Conservation (phyloP, 2,888 invertebrate genomes). For the Uropetala carovei region DNA sequence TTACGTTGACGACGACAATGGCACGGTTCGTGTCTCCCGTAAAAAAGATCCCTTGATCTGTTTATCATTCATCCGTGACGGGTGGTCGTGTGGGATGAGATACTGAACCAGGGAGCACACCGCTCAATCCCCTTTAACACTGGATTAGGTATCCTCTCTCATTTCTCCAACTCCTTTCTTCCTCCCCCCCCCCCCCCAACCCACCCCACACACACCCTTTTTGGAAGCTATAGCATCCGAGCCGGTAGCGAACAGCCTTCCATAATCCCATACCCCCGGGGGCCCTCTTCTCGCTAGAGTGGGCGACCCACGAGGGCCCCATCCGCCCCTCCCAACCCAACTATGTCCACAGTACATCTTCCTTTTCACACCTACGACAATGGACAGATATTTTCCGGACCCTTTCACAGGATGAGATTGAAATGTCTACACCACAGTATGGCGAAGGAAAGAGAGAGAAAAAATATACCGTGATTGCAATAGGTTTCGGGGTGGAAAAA, state of each 20-base stretch:
- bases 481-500: neutral
- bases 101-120: no score
- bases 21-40: neutral
- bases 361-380: slow-evolving; percentile 32
- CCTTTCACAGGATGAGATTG: slow-evolving; percentile 20
- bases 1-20: neutral
- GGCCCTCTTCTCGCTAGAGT: slow-evolving; percentile 6
- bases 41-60: neutral
- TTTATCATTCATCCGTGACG: slow-evolving; percentile 22
- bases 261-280: neutral
- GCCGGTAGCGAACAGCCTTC: neutral
- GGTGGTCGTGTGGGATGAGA: neutral
- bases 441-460: neutral
- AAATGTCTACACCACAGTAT: neutral
- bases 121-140: slow-evolving; percentile 1
- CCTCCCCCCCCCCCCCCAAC: neutral
- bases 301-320: neutral
- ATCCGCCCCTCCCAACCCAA: neutral
- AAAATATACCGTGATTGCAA: slow-evolving; percentile 23
- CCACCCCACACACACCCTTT: neutral
- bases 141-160: neutral
- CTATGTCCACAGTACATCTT: slow-evolving; percentile 32
- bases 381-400: slow-evolving; percentile 27
- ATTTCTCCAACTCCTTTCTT: neutral
- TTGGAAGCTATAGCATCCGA: no score